Base-by-base conservation (phyloP, 2,888 invertebrate genomes). In the Meteorus cinctellus region DNA sequence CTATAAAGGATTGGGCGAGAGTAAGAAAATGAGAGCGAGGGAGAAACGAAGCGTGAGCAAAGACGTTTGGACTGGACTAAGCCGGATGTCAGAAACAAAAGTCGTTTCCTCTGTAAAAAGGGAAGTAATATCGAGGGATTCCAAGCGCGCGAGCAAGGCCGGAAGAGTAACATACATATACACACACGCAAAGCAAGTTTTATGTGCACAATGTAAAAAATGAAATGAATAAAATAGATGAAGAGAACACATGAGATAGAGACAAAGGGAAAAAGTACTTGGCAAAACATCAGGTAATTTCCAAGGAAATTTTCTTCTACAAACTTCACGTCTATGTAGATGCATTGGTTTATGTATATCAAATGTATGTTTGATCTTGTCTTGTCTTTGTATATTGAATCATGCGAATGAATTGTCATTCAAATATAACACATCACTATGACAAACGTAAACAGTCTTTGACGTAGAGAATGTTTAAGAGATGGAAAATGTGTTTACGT, bases 21-120 rank as follows among this genome's bases (percentile, higher is more conserved):
- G 41, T 34, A 34, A 34, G 34, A 34, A 34, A 41, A 41, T 41
- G 8, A 74, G 55, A 41, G 55, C 69, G 70, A 65, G 70, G 48
- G 75, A 73, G 79, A 74, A 55, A 60, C 45, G 62, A 14, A 72
- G 72, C 63, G 63, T 36, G 34, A 34, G 66, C 63, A 69, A 75
- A 66, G 70, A 75, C 75, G 55, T 75, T 73, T 74, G 76, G 76
- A 78, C 77, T 74, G 65, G 68, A 74, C 78, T 78, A 55, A 78
- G 78, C 78, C 79, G 79, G 77, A 77, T 81, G 83, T 83, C 82
- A 83, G 83, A 85, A 86, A 82, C 85, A 85, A 85, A 84, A 85
- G 83, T 86, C 83, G 82, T 84, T 82, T 79, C 79, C 77, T 72
- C 80, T 81, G 82, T 75, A 75, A 73, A 80, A 81, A 78, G 80